phyloP scores from a whole-genome alignment of 23 tunicate species.

The Ascidia mentula region DNA sequence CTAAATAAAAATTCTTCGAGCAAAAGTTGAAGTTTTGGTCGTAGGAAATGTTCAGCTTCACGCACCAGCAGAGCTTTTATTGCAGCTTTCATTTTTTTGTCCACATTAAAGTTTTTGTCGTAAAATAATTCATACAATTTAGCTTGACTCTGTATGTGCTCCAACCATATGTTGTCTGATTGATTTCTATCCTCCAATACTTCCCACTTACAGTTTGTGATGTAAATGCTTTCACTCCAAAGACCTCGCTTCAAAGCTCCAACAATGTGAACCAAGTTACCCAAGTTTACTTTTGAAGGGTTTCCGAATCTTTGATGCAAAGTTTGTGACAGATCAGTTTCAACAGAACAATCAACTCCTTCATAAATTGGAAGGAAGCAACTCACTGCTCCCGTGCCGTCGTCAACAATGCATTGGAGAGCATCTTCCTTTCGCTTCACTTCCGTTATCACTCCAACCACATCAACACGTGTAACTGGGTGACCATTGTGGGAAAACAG shows the following conservation, averaged over 20 bases:
- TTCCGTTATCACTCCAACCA: constrained; percentile 32
- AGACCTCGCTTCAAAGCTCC: constrained; percentile 22
- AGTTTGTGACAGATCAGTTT: not conserved
- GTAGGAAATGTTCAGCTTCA: not conserved
- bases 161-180: constrained; percentile 24
- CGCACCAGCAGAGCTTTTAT: constrained; percentile 16
- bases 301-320: not conserved
- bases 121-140: constrained; percentile 26
- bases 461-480: constrained; percentile 22
- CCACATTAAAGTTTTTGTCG: constrained; percentile 11
- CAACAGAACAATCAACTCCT: not conserved
- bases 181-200: not conserved
- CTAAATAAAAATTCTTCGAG: not conserved
- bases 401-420: constrained; percentile 24
- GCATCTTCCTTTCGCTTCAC: constrained; percentile 27
- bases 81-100: constrained; percentile 6
- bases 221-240: constrained; percentile 30
- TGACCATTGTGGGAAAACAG: constrained; percentile 28
- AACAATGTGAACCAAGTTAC: constrained; percentile 25
- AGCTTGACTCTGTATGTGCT: constrained; percentile 12
- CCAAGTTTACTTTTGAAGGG: not conserved
- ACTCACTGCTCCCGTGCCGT: constrained; percentile 33
- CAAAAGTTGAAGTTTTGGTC: not conserved
- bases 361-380: constrained; percentile 17
- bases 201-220: constrained; percentile 17